These are phyloP conservation scores for Notodonta dromedarius DNA, from an alignment of 2,888 invertebrate genomes.

Conservation along the genomic window DNA sequence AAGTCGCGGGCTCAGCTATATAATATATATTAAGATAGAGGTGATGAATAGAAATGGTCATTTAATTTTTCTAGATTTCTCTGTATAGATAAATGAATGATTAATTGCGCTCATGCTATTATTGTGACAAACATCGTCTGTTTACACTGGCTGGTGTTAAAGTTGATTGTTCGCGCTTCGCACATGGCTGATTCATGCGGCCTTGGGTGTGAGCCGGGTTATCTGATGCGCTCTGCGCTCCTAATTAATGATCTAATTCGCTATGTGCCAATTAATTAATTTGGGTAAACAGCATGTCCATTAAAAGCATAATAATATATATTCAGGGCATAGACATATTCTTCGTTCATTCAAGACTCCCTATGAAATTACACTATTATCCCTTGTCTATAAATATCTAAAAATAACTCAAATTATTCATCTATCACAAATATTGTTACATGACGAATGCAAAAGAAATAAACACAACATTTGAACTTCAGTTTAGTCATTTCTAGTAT, in stretches of 20 bases:
- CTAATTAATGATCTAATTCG: conserved; percentile 27
- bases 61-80: neutral
- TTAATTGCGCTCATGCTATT: neutral
- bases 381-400: too few relatives aligned
- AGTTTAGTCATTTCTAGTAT: too few relatives aligned
- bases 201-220: conserved; percentile 40
- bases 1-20: too few relatives aligned
- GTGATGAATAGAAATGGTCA: too few relatives aligned
- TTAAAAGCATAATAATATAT: too few relatives aligned
- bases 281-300: conserved; percentile 1
- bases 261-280: conserved; percentile 15
- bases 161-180: conserved; percentile 16
- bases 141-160: conserved; percentile 8
- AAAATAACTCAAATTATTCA: too few relatives aligned
- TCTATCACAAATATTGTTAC: too few relatives aligned
- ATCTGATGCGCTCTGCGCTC: conserved; percentile 35
- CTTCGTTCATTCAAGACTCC: too few relatives aligned
- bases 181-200: conserved; percentile 29
- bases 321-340: neutral
- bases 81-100: neutral
- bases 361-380: too few relatives aligned
- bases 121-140: conserved; percentile 8
- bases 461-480: too few relatives aligned
- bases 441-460: too few relatives aligned
- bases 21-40: too few relatives aligned